Conservation (phyloP, 2,888 invertebrate genomes). For the Teinopalpus imperialis region DNA sequence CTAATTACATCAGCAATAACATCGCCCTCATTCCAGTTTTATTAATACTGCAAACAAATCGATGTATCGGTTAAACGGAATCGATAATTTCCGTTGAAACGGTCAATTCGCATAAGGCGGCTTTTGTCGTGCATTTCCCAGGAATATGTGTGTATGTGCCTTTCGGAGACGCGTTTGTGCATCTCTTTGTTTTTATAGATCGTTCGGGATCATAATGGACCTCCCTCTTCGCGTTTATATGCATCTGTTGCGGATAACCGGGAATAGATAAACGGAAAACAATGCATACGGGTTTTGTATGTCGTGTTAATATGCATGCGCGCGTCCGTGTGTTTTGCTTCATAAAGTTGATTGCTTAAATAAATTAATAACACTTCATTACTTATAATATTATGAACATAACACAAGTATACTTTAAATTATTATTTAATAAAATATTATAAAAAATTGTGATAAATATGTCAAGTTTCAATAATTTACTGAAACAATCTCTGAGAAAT, state of each 20-base stretch:
- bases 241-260: slow-evolving; percentile 1
- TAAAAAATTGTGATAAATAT: no score
- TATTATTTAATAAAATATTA: no score
- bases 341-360: no score
- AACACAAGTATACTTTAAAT: no score
- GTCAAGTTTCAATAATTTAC: no score
- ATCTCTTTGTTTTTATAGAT: slow-evolving; percentile 38
- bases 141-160: slow-evolving; percentile 34
- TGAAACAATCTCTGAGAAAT: no score
- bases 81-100: slow-evolving; percentile 39
- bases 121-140: slow-evolving; percentile 40
- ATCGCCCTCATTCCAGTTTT: slow-evolving; percentile 1
- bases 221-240: background rate
- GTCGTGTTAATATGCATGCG: no score
- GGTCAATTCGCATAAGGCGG: slow-evolving; percentile 33
- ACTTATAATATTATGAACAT: no score
- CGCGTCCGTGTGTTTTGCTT: no score
- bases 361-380: no score
- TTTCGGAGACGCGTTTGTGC: slow-evolving; percentile 32
- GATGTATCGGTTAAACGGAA: slow-evolving; percentile 52
- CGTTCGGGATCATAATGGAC: slow-evolving; percentile 27
- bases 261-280: background rate
- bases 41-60: slow-evolving; percentile 34
- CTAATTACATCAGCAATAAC: no score
- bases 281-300: background rate